Evolutionary conservation across 1,140 invertebrate genomes (phyloP), one percentile per base, ranked within the genome.

Genomic region (Pseudoatta argentina): DNA sequence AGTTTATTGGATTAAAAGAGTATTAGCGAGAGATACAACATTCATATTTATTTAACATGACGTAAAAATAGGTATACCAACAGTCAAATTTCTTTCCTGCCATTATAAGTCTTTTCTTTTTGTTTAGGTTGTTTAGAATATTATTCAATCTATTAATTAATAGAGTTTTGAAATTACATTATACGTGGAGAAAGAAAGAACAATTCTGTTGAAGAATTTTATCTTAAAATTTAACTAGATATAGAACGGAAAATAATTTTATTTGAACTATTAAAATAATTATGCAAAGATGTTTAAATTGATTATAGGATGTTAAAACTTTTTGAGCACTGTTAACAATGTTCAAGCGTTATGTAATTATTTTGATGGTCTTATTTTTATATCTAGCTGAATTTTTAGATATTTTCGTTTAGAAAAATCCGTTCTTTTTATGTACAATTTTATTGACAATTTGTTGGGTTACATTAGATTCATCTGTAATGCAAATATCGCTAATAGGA

Each of bases 1-100:
- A 61, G 27, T 73, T 83, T 57, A 75, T 83, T 75, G 39, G 14
- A 63, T 72, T 48, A 72, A 73, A 61, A 59, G 44, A 57, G 5
- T 18, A 24, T 73, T 30, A 51, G 6, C 30, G 16, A 14, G 8
- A 18, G 16, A 14, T 57, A 5, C 34, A 14, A 66, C 61, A 55
- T 53, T 10, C 30, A 73, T 67, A 67, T 48, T 63, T 77, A 63
- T 77, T 48, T 69, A 48, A 48, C 21, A 6, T 21, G 6, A 51
- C 5, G 21, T 69, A 69, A 48, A 69, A 51, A 1, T 24, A 14
- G 57, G 0, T 27, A 18, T 51, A 51, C 16, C 16, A 69, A 21
- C 6, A 27, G 21, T 66, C 2, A 21, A 14, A 67, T 14, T 69
- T 21, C 14, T 57, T 51, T 51, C 24, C 21, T 48, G 24, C 27